Evolutionary conservation across 2,888 invertebrate species (phyloP).

Genomic region (Microchrysa polita): DNA sequence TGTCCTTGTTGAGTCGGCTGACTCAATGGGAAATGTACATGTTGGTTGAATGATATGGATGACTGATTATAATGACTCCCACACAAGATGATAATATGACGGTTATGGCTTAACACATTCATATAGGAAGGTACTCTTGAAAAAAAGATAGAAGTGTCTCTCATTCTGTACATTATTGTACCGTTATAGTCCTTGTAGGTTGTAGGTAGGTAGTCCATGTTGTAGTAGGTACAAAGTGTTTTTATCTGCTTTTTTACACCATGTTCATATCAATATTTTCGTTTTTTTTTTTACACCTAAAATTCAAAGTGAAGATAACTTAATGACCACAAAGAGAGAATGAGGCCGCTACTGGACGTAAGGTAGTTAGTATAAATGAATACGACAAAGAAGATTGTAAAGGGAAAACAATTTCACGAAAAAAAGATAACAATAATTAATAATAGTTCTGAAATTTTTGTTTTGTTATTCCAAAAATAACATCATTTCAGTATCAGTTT

Average conservation of each 20-base stretch:
- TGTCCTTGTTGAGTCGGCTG: constrained; percentile 27
- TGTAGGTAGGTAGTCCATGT: no score
- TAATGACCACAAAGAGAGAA: constrained; percentile 36
- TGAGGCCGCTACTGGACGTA: not conserved
- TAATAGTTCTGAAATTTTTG: no score
- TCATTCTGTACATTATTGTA: not conserved
- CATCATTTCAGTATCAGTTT: no score
- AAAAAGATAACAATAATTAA: no score
- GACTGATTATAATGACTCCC: not conserved
- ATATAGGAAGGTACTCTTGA: no score
- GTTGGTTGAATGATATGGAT: constrained; percentile 13
- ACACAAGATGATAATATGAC: not conserved
- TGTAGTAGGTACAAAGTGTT: no score
- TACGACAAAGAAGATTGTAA: constrained; percentile 1
- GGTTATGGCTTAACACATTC: constrained; percentile 22
- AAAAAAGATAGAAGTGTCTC: not conserved
- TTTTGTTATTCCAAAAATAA: no score
- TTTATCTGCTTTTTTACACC: no score
- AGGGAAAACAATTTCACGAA: no score
- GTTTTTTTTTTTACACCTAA: constrained; percentile 3
- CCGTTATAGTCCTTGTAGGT: not conserved
- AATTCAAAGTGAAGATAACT: constrained; percentile 40
- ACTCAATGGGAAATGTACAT: not conserved
- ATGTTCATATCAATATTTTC: not conserved
- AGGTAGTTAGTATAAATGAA: not conserved